Base-by-base conservation (phyloP, 2,888 invertebrate species). In the Lepetodrilus schrolli region DNA sequence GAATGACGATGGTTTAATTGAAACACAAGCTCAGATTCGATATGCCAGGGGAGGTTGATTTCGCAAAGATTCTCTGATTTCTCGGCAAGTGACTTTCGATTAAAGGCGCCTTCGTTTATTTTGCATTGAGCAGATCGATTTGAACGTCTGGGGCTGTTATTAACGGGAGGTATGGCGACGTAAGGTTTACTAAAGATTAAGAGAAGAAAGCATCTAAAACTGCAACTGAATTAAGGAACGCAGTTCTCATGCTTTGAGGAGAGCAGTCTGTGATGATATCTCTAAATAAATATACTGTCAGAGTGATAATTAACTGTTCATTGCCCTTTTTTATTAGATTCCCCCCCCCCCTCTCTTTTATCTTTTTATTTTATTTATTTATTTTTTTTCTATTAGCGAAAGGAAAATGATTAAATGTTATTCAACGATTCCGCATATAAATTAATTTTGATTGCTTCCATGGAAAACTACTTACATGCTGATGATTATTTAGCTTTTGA, bases 1-100 rank as follows among this genome's bases (percentile, higher is more conserved):
- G 58, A 58, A 58, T 58, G 58, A 58, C 58, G 58, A 58, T 30
- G 34, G 58, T 58, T 58, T 58, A 58, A 58, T 58, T 58, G 58
- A 58, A 30, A 26, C 58, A n/a, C n/a, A n/a, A n/a, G n/a, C n/a
- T n/a, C n/a, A n/a, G n/a, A n/a, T n/a, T n/a, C n/a, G n/a, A n/a
- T n/a, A n/a, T n/a, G n/a, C 30, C 58, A 23, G 58, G 17, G 2
- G 30, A 26, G 34, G 13, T 4, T 3, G 43, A 43, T 58, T 58
- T 58, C 58, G 17, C 26, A 58, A 58, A 58, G 58, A 58, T 58
- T 58, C 58, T 58, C 58, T 17, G 34, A 58, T 58, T 58, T 58
- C 58, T 58, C 26, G 58, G 58, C 58, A 58, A 30, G 58, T 17
- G 17, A 30, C 58, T 17, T 17, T 58, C 30, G 30, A 58, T 26